Conservation (phyloP, 2,888 invertebrate species). For the Harpalus rufipes region DNA sequence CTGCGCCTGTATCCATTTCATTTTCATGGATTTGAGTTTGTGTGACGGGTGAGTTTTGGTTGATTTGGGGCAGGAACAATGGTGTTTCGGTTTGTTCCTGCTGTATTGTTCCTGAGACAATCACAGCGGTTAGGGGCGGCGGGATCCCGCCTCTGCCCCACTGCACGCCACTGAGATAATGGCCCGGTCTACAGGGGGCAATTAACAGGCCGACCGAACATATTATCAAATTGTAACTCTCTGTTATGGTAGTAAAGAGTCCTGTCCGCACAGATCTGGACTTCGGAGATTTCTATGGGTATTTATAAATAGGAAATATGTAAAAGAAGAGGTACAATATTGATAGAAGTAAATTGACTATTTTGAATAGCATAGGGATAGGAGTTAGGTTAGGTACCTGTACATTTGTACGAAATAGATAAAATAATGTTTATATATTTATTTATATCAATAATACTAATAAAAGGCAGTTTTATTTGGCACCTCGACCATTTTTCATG, state of each 20-base stretch:
- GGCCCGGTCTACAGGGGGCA: constrained; percentile 42
- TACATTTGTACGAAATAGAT: too few species aligned
- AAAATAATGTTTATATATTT: too few species aligned
- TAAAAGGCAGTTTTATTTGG: too few species aligned
- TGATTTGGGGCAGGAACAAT: constrained; percentile 5
- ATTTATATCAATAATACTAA: too few species aligned
- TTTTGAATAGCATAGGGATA: too few species aligned
- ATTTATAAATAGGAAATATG: too few species aligned
- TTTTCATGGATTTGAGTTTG: not conserved
- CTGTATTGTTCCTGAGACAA: constrained; percentile 47
- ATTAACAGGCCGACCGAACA: constrained; percentile 52
- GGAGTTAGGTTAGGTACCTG: too few species aligned
- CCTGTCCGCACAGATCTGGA: not conserved
- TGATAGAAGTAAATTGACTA: too few species aligned
- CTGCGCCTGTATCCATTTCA: not conserved
- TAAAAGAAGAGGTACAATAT: too few species aligned
- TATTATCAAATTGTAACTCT: constrained; percentile 55
- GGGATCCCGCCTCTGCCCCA: not conserved
- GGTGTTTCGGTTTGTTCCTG: constrained; percentile 28
- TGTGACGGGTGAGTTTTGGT: not conserved
- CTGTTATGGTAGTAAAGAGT: constrained; percentile 15
- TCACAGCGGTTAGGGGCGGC: constrained; percentile 7
- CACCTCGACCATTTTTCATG: too few species aligned
- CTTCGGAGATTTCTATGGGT: too few species aligned
- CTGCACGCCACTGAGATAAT: constrained; percentile 50